These are phyloP conservation scores for Oryzias sinensis DNA, from an alignment of 2,797 vertebrate genomes.

Conservation along the genomic window DNA sequence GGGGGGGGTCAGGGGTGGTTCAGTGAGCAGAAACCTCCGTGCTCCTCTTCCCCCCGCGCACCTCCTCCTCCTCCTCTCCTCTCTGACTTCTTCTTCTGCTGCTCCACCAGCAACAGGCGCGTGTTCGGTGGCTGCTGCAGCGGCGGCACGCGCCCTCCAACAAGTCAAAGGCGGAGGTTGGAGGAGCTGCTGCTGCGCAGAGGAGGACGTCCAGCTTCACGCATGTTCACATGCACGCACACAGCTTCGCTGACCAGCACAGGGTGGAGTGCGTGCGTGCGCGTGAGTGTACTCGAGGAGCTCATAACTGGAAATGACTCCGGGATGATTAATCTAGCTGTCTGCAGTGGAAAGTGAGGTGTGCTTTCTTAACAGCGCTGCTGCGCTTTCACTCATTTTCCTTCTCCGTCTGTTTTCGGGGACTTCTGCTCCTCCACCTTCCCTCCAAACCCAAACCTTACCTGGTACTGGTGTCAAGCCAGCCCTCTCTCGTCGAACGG, in stretches of 20 bases:
- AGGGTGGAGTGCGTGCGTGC: conserved; percentile 25
- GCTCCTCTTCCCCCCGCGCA: not conserved
- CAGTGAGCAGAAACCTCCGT: not conserved
- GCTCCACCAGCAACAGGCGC: conserved; percentile 50
- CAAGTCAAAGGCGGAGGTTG: too few species aligned
- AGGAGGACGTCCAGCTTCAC: too few species aligned
- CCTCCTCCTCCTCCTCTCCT: conserved; percentile 32
- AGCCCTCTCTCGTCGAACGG: too few species aligned
- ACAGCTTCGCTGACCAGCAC: conserved; percentile 7
- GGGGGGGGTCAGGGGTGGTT: too few species aligned
- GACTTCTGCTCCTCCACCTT: too few species aligned
- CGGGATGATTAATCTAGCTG: conserved; percentile 5
- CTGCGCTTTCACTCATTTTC: not conserved
- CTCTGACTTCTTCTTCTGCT: conserved; percentile 38
- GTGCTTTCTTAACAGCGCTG: not conserved
- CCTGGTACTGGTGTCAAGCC: too few species aligned
- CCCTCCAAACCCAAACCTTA: too few species aligned
- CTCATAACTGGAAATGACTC: conserved; percentile 7
- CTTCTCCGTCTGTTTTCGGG: not conserved
- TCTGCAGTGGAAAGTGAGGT: not conserved
- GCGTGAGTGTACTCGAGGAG: conserved; percentile 1
- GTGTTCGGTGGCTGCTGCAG: conserved; percentile 36
- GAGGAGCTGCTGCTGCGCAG: too few species aligned
- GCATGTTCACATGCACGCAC: too few species aligned
- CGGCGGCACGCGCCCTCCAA: conserved; percentile 11